phyloP scores from a whole-genome alignment of 2,113 vertebrate species.

The Piaya cayana region DNA sequence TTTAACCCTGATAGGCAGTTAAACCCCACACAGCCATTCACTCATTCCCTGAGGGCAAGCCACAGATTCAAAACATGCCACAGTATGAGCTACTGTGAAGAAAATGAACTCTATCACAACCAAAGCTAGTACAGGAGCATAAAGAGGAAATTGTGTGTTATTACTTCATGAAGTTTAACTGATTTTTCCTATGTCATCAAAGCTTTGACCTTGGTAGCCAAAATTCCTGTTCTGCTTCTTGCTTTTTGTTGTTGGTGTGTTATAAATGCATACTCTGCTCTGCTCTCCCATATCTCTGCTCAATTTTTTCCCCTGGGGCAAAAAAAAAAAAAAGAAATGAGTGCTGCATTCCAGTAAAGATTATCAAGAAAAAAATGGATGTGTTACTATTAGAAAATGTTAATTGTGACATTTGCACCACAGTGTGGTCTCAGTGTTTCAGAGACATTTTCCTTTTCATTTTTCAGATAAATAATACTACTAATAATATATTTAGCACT shows the following conservation, averaged over 20 bases:
- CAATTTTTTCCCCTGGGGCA: rapidly evolving
- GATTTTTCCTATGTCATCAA: not conserved
- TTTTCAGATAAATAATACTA: not conserved
- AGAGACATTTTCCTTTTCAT: not conserved
- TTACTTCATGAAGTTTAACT: not conserved
- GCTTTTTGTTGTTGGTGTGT: not conserved
- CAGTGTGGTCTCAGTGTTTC: not conserved
- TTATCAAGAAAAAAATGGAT: not conserved
- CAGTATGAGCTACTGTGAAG: not conserved
- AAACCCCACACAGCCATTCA: rapidly evolving
- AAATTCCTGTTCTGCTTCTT: not conserved
- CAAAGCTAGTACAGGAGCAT: not conserved
- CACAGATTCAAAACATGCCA: not conserved
- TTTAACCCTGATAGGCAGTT: not conserved
- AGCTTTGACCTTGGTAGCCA: not conserved
- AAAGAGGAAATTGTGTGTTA: not conserved
- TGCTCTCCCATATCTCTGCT: not conserved
- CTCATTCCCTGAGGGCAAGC: not conserved
- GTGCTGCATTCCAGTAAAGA: not conserved
- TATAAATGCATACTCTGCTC: not conserved
- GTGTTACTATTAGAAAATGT: not conserved
- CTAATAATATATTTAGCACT: not conserved
- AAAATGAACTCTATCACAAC: not conserved
- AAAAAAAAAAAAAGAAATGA: not conserved
- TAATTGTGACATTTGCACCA: not conserved